A percentile compares a stretch with the other conserved stretches of the same genome.
Conservation (phyloP, 2,113 vertebrate genomes). For the Hydrochoerus hydrochaeris region DNA sequence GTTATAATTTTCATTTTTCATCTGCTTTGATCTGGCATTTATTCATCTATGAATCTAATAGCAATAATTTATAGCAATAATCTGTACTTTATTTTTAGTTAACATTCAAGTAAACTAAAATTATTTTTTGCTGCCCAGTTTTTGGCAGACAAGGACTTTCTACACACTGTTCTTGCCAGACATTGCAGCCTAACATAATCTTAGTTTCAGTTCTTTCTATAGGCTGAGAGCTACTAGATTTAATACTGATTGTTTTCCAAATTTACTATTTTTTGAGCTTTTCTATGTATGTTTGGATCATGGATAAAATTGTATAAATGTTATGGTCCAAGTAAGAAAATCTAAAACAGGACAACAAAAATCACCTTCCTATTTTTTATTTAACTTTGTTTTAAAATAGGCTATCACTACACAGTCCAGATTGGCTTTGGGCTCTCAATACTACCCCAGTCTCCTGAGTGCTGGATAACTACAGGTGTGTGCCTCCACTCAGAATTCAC, state of each 20-base stretch:
- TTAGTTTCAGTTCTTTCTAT: conserved; percentile 39
- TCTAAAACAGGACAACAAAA: conserved; percentile 6
- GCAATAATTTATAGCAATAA: conserved; percentile 13
- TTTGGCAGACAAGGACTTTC: background rate
- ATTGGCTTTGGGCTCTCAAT: background rate
- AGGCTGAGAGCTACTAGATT: conserved; percentile 23
- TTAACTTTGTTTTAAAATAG: background rate
- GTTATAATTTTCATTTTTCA: background rate
- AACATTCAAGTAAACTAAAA: conserved; percentile 35
- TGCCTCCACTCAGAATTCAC: background rate
- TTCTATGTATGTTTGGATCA: background rate
- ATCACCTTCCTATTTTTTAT: background rate
- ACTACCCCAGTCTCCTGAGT: too few relatives aligned
- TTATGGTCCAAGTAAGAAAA: background rate
- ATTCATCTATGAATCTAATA: background rate
- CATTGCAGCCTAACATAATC: conserved; percentile 19
- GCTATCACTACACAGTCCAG: background rate
- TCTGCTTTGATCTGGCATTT: background rate
- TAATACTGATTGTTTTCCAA: conserved; percentile 30
- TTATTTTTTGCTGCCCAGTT: background rate
- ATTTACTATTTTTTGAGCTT: conserved; percentile 24
- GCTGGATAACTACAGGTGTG: background rate
- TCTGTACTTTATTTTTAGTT: conserved; percentile 10
- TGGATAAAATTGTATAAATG: conserved; percentile 18
- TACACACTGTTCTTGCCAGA: background rate